Conservation (phyloP, 2,113 vertebrate species). For the Canis aureus region DNA sequence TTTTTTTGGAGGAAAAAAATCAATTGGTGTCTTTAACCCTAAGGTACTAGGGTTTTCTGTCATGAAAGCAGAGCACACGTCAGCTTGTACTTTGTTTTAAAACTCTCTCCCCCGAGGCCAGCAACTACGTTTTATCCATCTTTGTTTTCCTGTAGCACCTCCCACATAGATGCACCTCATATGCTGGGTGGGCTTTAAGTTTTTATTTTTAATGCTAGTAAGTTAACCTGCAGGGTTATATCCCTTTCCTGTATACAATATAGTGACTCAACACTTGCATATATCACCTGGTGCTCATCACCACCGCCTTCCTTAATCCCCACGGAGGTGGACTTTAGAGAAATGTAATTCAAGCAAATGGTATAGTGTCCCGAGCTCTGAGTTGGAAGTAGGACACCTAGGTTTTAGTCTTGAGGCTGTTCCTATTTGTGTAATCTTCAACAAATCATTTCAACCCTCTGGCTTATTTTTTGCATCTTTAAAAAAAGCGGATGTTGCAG, state of each 20-base stretch:
- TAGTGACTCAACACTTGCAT: background rate
- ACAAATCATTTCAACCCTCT: slow-evolving; percentile 37
- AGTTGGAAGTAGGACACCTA: background rate
- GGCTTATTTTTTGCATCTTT: slow-evolving; percentile 41
- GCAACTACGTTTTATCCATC: background rate
- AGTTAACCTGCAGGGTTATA: background rate
- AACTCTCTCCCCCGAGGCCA: background rate
- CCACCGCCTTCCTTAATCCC: background rate
- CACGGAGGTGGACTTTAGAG: background rate
- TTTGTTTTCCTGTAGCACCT: background rate
- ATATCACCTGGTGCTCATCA: background rate
- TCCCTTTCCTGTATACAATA: background rate
- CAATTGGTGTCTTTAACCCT: background rate
- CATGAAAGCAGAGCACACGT: background rate
- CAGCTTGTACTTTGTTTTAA: slow-evolving; percentile 34
- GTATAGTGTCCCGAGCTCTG: background rate
- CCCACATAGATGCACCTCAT: background rate
- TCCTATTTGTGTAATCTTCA: slow-evolving; percentile 42
- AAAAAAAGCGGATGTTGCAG: slow-evolving; percentile 1
- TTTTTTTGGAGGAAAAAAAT: background rate
- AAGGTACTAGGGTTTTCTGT: background rate
- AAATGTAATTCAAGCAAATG: background rate
- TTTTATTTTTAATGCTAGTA: background rate
- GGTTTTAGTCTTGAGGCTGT: slow-evolving; percentile 1
- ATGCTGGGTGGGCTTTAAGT: background rate